Percentiles rank a stretch among this genome's conserved stretches.
These are phyloP conservation scores for Drosophila algonquin DNA, from an alignment of 2,888 invertebrate genomes.

Conservation along the genomic window DNA sequence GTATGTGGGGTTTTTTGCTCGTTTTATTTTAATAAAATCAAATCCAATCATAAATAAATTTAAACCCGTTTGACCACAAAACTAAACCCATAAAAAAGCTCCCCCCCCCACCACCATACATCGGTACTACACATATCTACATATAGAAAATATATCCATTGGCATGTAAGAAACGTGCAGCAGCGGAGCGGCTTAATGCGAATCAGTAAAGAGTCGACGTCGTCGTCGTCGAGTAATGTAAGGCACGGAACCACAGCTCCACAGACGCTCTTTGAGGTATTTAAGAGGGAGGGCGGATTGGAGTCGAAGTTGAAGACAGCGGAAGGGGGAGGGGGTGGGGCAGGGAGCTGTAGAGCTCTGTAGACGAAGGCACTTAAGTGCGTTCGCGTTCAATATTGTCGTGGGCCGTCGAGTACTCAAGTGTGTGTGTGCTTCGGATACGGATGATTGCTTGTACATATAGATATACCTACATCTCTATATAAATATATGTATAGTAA, in stretches of 20 bases:
- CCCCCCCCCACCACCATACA: background rate
- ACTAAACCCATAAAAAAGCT: conserved; percentile 26
- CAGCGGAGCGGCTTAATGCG: conserved; percentile 46
- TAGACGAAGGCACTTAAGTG: conserved; percentile 52
- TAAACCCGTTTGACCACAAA: conserved; percentile 76
- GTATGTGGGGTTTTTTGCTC: conserved; percentile 21
- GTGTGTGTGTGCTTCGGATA: conserved; percentile 42
- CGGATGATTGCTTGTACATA: conserved; percentile 51
- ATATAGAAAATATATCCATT: conserved; percentile 62
- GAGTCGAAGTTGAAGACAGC: conserved; percentile 4
- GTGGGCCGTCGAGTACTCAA: conserved; percentile 57
- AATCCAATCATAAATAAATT: conserved; percentile 78
- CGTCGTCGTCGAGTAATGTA: background rate
- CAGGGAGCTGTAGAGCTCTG: conserved; percentile 28
- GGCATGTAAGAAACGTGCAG: conserved; percentile 76
- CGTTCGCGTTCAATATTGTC: conserved; percentile 51
- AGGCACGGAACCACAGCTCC: conserved; percentile 15
- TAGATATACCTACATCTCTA: background rate
- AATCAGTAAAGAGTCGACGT: conserved; percentile 29
- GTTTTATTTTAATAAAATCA: conserved; percentile 74
- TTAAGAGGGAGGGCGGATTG: background rate
- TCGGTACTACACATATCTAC: conserved; percentile 19
- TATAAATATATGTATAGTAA: conserved; percentile 7
- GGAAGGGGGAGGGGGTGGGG: background rate
- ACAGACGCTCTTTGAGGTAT: background rate